Evolutionary conservation across 2,113 vertebrate species (phyloP), one percentile per base, ranked within the genome.

Genomic region (Eulacestoma nigropectus): DNA sequence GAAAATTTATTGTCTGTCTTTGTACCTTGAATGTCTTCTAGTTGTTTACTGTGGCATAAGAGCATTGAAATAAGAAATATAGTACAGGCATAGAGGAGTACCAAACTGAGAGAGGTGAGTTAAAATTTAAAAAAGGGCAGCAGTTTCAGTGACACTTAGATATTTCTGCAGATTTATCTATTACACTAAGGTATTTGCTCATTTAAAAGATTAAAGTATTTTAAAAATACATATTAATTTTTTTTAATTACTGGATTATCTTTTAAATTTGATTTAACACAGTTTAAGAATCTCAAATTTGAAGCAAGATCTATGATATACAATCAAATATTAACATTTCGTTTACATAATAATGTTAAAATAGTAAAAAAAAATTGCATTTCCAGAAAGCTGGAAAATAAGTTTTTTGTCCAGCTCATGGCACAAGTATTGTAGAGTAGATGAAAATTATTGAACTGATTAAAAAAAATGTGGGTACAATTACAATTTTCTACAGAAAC

Each of bases 401-500:
- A 44, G 7, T 44, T 52, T 8, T 68, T 89, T 42, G 1, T 56
- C 16, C 41, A 82, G 13, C 8, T 82, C 13, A n/a, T 25, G 9
- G 39, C 57, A 29, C 4, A 25, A 59, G 3, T 50, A 35, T 32
- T 25, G 16, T 33, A 57, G 14, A 70, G 15, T 22, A 33, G 30
- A 56, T n/a, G 5, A 60, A 87, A 84, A 72, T 49, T 52, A 68
- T 7, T 82, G 11, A 87, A 67, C 59, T 39, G 39, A 41, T 63
- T 9, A 26, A 47, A 76, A 77, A 69, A 60, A 30, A 3, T 0
- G 4, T 33, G 3, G 25, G 15, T 68, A 5, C 0, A 2, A 25
- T 88, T 83, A 19, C 7, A 59, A 18, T 1, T 2, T 84, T 84
- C 21, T 55, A 35, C 3, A 23, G 35, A 88, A 79, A 53, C 5